Conservation (phyloP, 2,113 vertebrate genomes). For the Perognathus longimembris region DNA sequence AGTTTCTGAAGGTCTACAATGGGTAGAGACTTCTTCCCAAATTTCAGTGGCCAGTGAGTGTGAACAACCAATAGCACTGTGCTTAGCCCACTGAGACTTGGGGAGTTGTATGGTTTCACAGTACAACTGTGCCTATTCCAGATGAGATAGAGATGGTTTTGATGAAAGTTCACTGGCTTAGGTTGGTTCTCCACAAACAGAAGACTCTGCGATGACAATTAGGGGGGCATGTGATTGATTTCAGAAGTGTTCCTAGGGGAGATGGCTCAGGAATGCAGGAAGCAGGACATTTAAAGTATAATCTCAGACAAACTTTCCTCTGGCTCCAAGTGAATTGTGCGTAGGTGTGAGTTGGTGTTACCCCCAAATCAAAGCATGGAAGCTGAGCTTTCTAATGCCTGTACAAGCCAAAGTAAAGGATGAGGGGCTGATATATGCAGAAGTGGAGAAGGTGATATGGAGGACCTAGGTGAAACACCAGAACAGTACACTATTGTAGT, state of each 20-base stretch:
- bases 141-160: slow-evolving; percentile 5
- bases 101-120: neutral
- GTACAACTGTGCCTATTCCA: neutral
- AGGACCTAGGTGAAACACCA: neutral
- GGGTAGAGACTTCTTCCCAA: neutral
- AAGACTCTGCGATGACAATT: neutral
- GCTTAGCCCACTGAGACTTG: neutral
- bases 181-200: neutral
- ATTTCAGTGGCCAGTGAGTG: neutral
- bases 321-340: neutral
- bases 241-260: neutral
- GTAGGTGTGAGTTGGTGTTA: neutral
- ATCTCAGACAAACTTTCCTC: neutral
- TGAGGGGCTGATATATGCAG: neutral
- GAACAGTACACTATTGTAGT: neutral
- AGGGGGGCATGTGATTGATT: neutral
- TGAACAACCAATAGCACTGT: neutral
- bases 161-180: slow-evolving; percentile 5
- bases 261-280: neutral
- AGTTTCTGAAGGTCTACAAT: neutral
- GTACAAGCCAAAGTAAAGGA: neutral
- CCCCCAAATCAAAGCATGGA: neutral
- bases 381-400: neutral
- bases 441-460: neutral
- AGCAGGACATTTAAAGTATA: neutral